Base-by-base conservation (phyloP, 2,888 invertebrate genomes). In the Miltochrista miniata region DNA sequence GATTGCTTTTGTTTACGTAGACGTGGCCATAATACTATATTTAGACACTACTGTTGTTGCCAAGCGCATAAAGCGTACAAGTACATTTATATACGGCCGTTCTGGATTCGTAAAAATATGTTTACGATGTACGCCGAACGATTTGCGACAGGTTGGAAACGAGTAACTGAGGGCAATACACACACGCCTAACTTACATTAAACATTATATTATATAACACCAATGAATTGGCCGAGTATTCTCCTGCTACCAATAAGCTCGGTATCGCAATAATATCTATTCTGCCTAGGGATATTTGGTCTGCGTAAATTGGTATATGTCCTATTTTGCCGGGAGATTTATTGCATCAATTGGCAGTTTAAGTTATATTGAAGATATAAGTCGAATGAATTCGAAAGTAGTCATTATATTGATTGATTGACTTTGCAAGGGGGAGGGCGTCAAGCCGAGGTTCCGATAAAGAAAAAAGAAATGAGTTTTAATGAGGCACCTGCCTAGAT, bases 141-240 rank as follows among this genome's bases (percentile, higher is more conserved):
- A 57, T 58, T 54, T 34, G 45, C 47, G 60, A 59, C 59, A 56
- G 60, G 45, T 56, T 56, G 62, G 48, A 69, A 65, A 64, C 62
- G 56, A 60, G 56, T 68, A 53, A 64, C 8, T 68, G 63, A 65
- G 67, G 64, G 56, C 65, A 60, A 49, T 53, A 61, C 48, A 54
- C 45, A 51, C 64, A 60, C 64, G 62, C 61, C 49, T 58, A 64
- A 64, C 63, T 67, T 61, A 72, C 66, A 68, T 69, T 65, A 62
- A 70, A 74, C 56, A 70, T 66, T 74, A 72, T 70, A 68, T 72
- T 50, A 71, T 61, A 62, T 56, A 72, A 76, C 72, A 72, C 65
- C 64, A 70, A 75, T 66, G 56, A 24, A 24, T 66, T 66, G 48
- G 51, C 62, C 54, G 48, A 62, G 64, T 69, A 62, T 70, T 70